Evolutionary conservation across 2,888 invertebrate species (phyloP), one percentile per base, ranked within the genome.

Genomic region (Amphipyra tragopoginis): DNA sequence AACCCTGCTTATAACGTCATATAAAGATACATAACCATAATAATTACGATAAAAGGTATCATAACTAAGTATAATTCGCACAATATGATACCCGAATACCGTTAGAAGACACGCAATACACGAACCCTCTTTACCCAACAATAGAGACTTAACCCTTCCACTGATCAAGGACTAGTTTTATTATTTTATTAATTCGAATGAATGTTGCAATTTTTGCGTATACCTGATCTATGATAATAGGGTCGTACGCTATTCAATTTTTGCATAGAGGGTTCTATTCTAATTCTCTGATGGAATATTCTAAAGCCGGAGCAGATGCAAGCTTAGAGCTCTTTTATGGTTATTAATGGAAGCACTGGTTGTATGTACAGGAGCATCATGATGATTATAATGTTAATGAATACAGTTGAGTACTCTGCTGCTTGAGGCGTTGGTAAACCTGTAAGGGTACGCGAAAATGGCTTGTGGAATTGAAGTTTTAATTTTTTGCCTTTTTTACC

Each of bases 181-280:
- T 91, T 92, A 90, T 92, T 91, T 90, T 89, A 92, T 90, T 91
- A 93, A 94, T 94, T 93, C 93, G 92, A 94, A 93, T 94, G 93
- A 94, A 93, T 93, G 94, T 94, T 91, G 92, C 94, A 81, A 91
- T 90, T 93, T 90, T 92, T 88, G 87, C 88, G 88, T 90, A 85
- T 93, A 94, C 94, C 94, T 94, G 94, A 89, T 86, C 83, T 86
- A 85, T 86, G 80, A 93, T 91, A 93, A 93, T 90, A 69, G 92
- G 82, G 80, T 73, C 65, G 73, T 89, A 80, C 75, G 78, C 90
- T 82, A 93, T 94, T 90, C 83, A 93, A 88, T 90, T 94, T 91
- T 94, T 93, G 94, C 94, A 93, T 94, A 93, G 88, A 87, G 88
- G 92, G 90, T 82, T 42, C 64, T 70, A 75, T 62, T 78, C 85